Evolutionary conservation across 2,797 vertebrate genomes (phyloP), one percentile per base, ranked within the genome.

Genomic region (Acrossocheilus wenchowensis): DNA sequence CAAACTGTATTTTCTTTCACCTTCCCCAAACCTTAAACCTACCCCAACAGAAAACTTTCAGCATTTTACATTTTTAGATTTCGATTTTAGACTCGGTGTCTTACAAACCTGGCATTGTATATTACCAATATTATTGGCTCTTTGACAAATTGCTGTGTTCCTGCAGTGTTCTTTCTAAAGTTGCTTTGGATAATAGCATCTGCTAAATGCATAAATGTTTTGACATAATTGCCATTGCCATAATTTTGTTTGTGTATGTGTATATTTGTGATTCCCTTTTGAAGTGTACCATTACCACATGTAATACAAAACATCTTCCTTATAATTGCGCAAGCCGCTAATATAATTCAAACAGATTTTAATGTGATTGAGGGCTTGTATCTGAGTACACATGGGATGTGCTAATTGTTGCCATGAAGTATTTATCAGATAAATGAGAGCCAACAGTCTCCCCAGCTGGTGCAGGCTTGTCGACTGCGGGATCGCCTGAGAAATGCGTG

Each of bases 301-400:
- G 64, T 39, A 52, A 34, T 17, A 81, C 72, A 69, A 83, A 43
- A 84, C 62, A 85, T 85, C 48, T 45, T 82, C 84, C 68, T 85
- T 81, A 77, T 87, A 88, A 87, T 79, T 69, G 39, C 15, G 57
- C 43, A 26, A 83, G 57, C 73, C 50, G 21, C 50, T 87, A 87
- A 89, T 89, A 43, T 72, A 89, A 86, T 90, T 85, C 54, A 21
- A 54, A 81, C 82, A 78, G 17, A 79, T 84, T 60, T 77, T 86
- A 87, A 89, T 89, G 79, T 87, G 88, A 90, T 87, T 90, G 87
- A 84, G 78, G 81, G 54, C 81, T 90, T 83, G 86, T 85, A 72
- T 88, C 78, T 60, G 81, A 66, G 73, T 90, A 81, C 84, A 30
- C 85, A 83, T 54, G 87, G 86, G 85, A 85, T 77, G 64, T 62